phyloP scores from a whole-genome alignment of 2,888 invertebrate species.

The Argynnis bischoffii region DNA sequence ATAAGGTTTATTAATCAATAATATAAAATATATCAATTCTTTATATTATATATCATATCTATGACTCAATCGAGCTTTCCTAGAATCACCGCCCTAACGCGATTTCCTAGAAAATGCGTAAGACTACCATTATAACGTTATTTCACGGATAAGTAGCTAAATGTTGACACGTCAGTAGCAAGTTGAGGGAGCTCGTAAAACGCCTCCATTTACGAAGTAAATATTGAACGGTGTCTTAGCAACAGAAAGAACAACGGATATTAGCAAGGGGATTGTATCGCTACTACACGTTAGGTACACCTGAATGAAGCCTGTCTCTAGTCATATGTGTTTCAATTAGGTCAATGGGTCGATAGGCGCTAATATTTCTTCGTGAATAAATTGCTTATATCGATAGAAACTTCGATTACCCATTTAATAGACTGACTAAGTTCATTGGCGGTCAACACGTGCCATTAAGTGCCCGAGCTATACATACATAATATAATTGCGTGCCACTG shows the following conservation, averaged over 20 bases:
- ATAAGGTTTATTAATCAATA: too few relatives aligned
- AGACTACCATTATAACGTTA: constrained; percentile 3
- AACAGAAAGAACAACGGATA: constrained; percentile 39
- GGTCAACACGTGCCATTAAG: constrained; percentile 42
- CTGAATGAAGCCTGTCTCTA: constrained; percentile 30
- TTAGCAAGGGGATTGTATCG: constrained; percentile 39
- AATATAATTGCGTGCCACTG: constrained; percentile 67
- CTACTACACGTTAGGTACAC: constrained; percentile 24
- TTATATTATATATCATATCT: too few relatives aligned
- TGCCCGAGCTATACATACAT: constrained; percentile 45
- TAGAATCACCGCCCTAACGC: constrained; percentile 8
- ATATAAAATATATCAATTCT: too few relatives aligned
- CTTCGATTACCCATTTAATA: constrained; percentile 34
- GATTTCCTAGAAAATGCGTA: constrained; percentile 21
- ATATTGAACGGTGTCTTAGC: constrained; percentile 35
- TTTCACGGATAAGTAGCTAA: constrained; percentile 10
- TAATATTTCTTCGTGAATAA: constrained; percentile 20
- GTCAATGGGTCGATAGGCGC: constrained; percentile 42
- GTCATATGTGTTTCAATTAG: constrained; percentile 35
- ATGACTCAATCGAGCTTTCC: constrained; percentile 2
- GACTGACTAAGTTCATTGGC: constrained; percentile 37
- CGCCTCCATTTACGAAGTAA: constrained; percentile 30
- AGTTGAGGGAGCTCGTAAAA: constrained; percentile 26
- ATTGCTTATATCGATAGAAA: constrained; percentile 26
- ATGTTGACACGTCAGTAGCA: constrained; percentile 16